A percentile compares a stretch with the other conserved stretches of the same genome.
Conservation (phyloP, 2,888 invertebrate species). For the Drosophila hawaiiensis region DNA sequence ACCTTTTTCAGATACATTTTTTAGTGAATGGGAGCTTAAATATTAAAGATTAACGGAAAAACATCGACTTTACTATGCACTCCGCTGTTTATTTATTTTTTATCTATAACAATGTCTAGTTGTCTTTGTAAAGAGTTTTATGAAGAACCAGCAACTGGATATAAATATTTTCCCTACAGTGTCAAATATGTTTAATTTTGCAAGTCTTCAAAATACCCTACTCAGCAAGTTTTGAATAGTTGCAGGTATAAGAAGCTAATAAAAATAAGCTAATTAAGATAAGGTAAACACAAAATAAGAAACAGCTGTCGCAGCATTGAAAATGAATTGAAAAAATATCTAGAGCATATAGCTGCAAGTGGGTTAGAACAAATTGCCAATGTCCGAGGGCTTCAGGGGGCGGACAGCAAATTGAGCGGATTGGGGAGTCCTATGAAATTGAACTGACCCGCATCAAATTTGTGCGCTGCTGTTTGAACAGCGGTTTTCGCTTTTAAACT, state of each 20-base stretch:
- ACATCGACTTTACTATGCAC: not conserved
- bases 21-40: not conserved
- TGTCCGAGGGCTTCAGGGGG: not conserved
- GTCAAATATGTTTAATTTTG: not conserved
- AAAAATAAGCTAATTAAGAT: conserved; percentile 51
- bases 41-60: not conserved
- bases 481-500: not conserved
- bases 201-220: not conserved
- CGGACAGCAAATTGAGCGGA: fast-evolving
- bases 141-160: not conserved
- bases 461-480: conserved; percentile 17
- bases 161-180: not conserved
- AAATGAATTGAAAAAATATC: conserved; percentile 56
- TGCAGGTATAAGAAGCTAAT: conserved; percentile 14
- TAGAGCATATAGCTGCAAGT: conserved; percentile 52
- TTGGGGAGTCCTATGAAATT: conserved; percentile 27
- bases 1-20: not conserved
- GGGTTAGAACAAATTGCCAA: conserved; percentile 58
- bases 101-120: not conserved
- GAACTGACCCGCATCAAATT: conserved; percentile 48
- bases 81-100: not conserved
- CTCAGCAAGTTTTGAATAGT: not conserved
- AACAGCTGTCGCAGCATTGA: conserved; percentile 36
- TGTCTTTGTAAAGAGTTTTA: not conserved
- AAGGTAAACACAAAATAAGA: conserved; percentile 38